Percentiles rank a stretch among this genome's conserved stretches.
Conservation (phyloP, 2,888 invertebrate genomes). For the Ischnus inquisitorius region DNA sequence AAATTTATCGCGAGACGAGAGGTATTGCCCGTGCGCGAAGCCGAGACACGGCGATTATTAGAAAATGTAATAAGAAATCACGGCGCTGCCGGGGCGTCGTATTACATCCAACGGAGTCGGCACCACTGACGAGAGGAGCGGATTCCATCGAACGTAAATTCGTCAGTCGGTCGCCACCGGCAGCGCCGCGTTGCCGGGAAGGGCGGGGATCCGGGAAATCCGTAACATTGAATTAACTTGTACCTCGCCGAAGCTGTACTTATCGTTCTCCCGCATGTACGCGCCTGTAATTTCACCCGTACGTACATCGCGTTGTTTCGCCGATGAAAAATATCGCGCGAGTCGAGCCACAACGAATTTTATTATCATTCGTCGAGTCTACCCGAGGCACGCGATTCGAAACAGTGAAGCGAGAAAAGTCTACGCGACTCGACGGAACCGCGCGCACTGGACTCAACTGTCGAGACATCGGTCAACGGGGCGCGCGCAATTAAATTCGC, state of each 20-base stretch:
- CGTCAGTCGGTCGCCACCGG: background rate
- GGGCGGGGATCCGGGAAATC: slow-evolving; percentile 30
- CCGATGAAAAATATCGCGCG: background rate
- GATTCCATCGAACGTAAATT: slow-evolving; percentile 18
- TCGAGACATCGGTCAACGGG: slow-evolving; percentile 48
- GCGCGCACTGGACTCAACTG: slow-evolving; percentile 1
- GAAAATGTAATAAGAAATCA: slow-evolving; percentile 15
- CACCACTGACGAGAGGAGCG: background rate
- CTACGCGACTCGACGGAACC: background rate
- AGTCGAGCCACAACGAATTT: background rate
- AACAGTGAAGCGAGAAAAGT: slow-evolving; percentile 1
- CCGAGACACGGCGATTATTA: background rate
- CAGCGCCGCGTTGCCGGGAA: background rate
- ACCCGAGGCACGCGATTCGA: background rate
- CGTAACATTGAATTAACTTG: slow-evolving; percentile 33
- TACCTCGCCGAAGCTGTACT: slow-evolving; percentile 12
- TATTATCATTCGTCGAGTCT: slow-evolving; percentile 40
- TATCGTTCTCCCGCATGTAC: background rate
- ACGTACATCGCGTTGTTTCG: background rate
- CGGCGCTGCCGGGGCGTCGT: background rate
- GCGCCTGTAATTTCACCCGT: background rate
- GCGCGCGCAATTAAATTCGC: slow-evolving; percentile 52
- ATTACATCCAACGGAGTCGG: background rate
- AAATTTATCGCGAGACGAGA: background rate
- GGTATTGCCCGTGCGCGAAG: background rate